Base-by-base conservation (phyloP, 2,797 vertebrate genomes). In the Argya squamiceps region DNA sequence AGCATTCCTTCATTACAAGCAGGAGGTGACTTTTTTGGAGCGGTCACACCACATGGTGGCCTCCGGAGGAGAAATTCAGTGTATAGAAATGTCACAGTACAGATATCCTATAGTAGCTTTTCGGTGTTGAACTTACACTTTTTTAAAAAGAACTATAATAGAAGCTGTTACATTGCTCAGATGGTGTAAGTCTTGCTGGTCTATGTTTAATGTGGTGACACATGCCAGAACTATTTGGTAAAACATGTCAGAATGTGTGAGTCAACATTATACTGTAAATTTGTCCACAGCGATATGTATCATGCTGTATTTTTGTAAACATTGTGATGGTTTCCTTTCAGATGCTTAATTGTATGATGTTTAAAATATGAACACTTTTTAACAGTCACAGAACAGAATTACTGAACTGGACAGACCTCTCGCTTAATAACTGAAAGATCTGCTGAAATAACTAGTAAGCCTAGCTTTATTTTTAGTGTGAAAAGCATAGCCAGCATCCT, bases 291-390 rank as follows among this genome's bases (percentile, higher is more conserved):
- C 92, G 3, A 78, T 96, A 83, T 91, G 95, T 95, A 93, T 96
- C 97, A 95, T 43, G 96, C 83, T 96, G 92, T 97, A 94, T 97
- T 97, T 97, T 97, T 97, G 97, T 98, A 97, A 97, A 96, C 97
- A 96, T 46, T 84, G 96, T 96, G 96, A 96, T 92, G 95, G 90
- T 93, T 96, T 97, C 88, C 95, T 97, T 96, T 95, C 95, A 95
- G 92, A 91, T 93, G 52, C 95, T 56, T 94, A 92, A 94, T 56
- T 30, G 39, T 96, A 84, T 82, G 83, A 81, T 70, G 73, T 91
- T 95, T 96, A 97, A 96, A 90, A 93, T 95, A 96, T 52, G 76
- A 94, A 92, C 9, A 11, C 74, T 92, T 97, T 84, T 73, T 69
- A 95, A 80, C 78, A 94, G 79, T 92, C 65, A n/a, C 85, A 92